phyloP scores from a whole-genome alignment of 2,797 vertebrate species.

The Phataginus tricuspis region DNA sequence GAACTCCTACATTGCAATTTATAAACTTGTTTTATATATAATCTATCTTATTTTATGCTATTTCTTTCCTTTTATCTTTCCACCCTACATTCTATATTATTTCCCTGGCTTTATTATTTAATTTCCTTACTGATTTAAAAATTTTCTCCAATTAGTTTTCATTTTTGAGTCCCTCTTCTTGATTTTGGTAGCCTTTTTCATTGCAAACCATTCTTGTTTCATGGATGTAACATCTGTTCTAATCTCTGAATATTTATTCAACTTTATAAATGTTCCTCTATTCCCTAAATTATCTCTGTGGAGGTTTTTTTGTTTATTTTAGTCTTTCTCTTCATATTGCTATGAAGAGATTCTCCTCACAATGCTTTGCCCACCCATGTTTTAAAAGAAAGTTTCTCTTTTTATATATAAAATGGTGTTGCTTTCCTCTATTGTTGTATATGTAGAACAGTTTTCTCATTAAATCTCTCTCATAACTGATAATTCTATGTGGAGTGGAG shows the following conservation, averaged over 20 bases:
- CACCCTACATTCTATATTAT: neutral
- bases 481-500: neutral
- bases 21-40: too few relatives aligned
- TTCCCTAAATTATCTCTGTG: neutral
- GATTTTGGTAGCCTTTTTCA: neutral
- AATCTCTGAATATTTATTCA: neutral
- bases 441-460: neutral
- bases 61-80: neutral
- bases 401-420: neutral
- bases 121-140: neutral
- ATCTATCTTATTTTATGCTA: too few relatives aligned
- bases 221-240: neutral
- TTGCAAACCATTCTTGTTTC: neutral
- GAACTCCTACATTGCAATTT: neutral
- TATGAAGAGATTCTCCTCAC: neutral
- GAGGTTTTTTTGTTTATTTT: neutral
- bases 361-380: neutral
- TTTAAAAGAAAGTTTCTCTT: neutral
- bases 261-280: slow-evolving; percentile 11
- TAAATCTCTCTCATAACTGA: neutral
- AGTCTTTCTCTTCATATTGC: neutral
- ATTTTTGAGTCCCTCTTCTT: neutral
- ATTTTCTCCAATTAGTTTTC: slow-evolving; percentile 2
- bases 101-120: slow-evolving; percentile 10
- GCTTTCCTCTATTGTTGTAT: neutral